Conservation (phyloP, 2,888 invertebrate species). For the Catocala sponsa region DNA sequence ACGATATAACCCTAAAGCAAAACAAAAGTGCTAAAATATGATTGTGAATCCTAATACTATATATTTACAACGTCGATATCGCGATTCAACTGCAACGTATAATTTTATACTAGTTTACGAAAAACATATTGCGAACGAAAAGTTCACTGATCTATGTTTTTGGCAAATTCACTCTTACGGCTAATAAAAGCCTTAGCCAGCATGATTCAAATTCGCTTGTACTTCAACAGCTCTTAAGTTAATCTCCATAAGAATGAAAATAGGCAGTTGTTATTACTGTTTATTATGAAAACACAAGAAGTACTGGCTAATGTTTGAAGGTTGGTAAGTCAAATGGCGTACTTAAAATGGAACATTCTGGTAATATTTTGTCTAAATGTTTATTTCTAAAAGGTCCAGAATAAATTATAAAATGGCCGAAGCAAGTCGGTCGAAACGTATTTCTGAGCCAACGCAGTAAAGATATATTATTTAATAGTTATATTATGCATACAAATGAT, state of each 20-base stretch:
- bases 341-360: too few species aligned
- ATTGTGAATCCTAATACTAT: conserved; percentile 26
- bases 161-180: conserved; percentile 55
- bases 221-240: conserved; percentile 3
- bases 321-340: background rate
- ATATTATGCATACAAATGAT: too few species aligned
- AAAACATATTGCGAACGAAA: conserved; percentile 55
- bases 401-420: too few species aligned
- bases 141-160: conserved; percentile 54
- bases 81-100: conserved; percentile 51
- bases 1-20: conserved; percentile 11
- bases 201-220: conserved; percentile 35
- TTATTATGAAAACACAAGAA: conserved; percentile 12
- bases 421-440: too few species aligned
- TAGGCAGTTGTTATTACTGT: conserved; percentile 25
- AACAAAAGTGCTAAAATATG: conserved; percentile 16
- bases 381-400: too few species aligned
- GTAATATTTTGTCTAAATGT: too few species aligned
- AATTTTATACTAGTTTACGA: conserved; percentile 57
- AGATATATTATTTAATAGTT: too few species aligned
- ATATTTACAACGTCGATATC: conserved; percentile 25
- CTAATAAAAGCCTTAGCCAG: conserved; percentile 30
- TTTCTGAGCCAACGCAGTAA: too few species aligned
- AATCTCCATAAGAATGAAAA: conserved; percentile 23
- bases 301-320: background rate